These are phyloP conservation scores for Hylyphantes graminicola DNA, from an alignment of 1,140 invertebrate genomes.

Conservation along the genomic window DNA sequence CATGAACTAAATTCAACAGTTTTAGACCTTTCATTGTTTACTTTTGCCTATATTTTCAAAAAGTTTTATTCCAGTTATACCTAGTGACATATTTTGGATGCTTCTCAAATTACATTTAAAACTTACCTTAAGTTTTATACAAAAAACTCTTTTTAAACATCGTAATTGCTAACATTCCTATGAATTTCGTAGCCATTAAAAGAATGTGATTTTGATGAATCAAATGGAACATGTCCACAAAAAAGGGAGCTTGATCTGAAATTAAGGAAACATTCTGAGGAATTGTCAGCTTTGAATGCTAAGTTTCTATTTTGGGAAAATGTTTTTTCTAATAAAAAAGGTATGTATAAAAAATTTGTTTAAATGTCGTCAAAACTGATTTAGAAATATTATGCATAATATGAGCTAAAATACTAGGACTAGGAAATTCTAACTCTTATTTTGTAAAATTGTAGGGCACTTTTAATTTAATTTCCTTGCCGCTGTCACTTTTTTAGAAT, in stretches of 20 bases:
- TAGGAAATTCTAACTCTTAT: not conserved
- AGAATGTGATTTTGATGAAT: not conserved
- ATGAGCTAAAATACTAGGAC: not conserved
- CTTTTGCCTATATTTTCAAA: no score
- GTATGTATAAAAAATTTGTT: not conserved
- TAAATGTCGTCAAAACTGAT: not conserved
- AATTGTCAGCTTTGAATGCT: constrained; percentile 16
- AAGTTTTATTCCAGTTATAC: no score
- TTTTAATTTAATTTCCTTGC: not conserved
- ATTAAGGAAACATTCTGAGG: constrained; percentile 48
- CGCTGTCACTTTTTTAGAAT: not conserved
- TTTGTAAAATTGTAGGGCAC: not conserved
- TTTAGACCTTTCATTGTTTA: no score
- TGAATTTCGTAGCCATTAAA: no score
- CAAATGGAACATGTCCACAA: not conserved
- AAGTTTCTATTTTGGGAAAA: constrained; percentile 43
- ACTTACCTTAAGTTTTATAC: no score
- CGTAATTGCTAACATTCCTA: no score
- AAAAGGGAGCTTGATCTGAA: not conserved
- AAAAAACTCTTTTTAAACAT: no score
- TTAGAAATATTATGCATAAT: not conserved
- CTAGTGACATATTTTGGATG: no score
- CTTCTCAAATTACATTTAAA: no score
- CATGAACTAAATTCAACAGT: no score
- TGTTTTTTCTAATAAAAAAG: constrained; percentile 45